Base-by-base conservation (phyloP, 2,888 invertebrate genomes). In the Oligia strigilis region DNA sequence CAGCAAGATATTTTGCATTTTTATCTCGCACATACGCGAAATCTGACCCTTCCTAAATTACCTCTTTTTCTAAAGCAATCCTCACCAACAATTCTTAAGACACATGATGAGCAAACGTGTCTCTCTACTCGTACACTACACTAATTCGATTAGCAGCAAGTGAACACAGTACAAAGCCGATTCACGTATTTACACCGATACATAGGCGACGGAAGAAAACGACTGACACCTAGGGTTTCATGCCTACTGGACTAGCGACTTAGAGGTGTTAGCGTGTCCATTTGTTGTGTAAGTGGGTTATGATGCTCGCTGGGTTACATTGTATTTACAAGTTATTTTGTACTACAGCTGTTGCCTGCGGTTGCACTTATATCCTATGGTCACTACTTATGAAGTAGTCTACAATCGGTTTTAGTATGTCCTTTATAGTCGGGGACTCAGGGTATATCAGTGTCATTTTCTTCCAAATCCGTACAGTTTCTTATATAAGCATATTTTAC, bases 181-280 rank as follows among this genome's bases (percentile, higher is more conserved):
- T 96, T 95, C 91, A 77, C 80, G 91, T 92, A 92, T 92, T 96
- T 95, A 95, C 94, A 92, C 90, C 19, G 46, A 46, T 78, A 36
- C 90, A 84, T 67, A 75, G 73, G 81, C 73, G 84, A 72, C 73
- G 70, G 69, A 73, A 89, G 90, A 88, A 93, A 94, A 90, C 91
- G 90, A 81, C 93, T 89, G 93, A 95, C 95, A 95, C 96, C 95
- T 96, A 95, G 91, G 96, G 96, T 95, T 96, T 96, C 96, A 79
- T 85, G 77, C 80, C 64, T 80, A 75, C 83, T 86, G 88, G 78
- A 79, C 82, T 86, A 89, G 78, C 86, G 87, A 90, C 93, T 94
- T 94, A 93, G 85, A 87, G 85, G 87, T 91, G 90, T 92, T 89
- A 91, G 71, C 73, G 78, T 77, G 65, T 58, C 75, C 70, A 84